Conservation (phyloP, 1,140 invertebrate species). For the Fopius arisanus region DNA sequence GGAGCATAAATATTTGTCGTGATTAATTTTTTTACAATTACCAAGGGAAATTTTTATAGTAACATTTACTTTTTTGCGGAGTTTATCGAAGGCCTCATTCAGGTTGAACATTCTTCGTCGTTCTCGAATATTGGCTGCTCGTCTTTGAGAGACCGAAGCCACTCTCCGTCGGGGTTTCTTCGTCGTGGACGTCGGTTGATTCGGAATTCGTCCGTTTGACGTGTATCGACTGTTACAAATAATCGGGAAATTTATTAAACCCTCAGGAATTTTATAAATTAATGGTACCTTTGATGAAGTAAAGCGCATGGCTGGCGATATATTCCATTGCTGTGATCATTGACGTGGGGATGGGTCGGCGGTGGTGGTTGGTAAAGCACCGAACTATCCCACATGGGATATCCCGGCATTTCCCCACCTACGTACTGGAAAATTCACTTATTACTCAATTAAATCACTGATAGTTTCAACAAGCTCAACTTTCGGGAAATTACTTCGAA, state of each 20-base stretch:
- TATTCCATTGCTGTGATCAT: conserved; percentile 53
- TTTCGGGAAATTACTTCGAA: too few relatives aligned
- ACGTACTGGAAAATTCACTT: conserved; percentile 62
- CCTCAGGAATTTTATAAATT: neutral
- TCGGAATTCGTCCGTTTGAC: conserved; percentile 55
- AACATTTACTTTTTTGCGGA: conserved; percentile 77
- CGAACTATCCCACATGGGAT: conserved; percentile 62
- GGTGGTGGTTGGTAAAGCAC: conserved; percentile 57
- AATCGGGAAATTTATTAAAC: neutral
- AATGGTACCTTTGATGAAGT: conserved; percentile 58
- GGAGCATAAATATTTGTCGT: conserved; percentile 31
- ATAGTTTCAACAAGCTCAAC: too few relatives aligned
- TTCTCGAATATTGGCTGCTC: conserved; percentile 95
- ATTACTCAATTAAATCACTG: conserved; percentile 56
- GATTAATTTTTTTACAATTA: too few relatives aligned
- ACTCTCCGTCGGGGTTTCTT: conserved; percentile 88
- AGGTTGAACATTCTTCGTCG: conserved; percentile 95
- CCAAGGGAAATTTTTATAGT: neutral
- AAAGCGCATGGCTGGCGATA: conserved; percentile 62
- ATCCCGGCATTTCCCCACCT: conserved; percentile 55
- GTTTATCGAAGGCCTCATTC: conserved; percentile 96
- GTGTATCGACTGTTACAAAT: conserved; percentile 36
- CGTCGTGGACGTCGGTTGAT: conserved; percentile 56
- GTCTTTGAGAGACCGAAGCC: conserved; percentile 86
- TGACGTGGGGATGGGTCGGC: conserved; percentile 57